Percentiles rank a stretch among this genome's conserved stretches.
phyloP scores from a whole-genome alignment of 2,113 vertebrate genomes.

The Pterocles orientalis region DNA sequence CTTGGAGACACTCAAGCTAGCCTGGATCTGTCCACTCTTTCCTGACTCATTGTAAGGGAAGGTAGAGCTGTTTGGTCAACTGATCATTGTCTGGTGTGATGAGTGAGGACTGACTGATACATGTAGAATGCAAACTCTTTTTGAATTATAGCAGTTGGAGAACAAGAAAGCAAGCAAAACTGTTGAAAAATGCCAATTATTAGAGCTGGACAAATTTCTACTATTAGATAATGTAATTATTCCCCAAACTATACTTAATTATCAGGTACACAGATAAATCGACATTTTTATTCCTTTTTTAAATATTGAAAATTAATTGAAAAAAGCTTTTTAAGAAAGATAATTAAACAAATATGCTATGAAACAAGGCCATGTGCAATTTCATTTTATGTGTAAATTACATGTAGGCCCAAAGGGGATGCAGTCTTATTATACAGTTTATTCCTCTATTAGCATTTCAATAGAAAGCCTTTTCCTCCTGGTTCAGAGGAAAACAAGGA shows the following conservation, averaged over 20 bases:
- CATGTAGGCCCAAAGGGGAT: conserved; percentile 76
- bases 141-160: neutral
- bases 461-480: conserved; percentile 60
- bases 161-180: conserved; percentile 8
- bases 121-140: neutral
- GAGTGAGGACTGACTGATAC: neutral
- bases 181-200: conserved; percentile 43
- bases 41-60: neutral
- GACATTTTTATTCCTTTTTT: conserved; percentile 74
- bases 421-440: conserved; percentile 71
- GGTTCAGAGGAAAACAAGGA: conserved; percentile 56
- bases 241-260: conserved; percentile 78
- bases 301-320: conserved; percentile 84
- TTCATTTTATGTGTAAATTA: conserved; percentile 85
- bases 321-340: conserved; percentile 73
- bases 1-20: neutral
- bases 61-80: neutral
- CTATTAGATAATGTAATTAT: conserved; percentile 74
- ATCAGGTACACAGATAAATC: conserved; percentile 76
- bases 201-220: conserved; percentile 67
- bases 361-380: conserved; percentile 75
- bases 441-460: conserved; percentile 76
- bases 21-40: neutral
- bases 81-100: neutral
- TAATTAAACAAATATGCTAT: conserved; percentile 82